These are phyloP conservation scores for Polydrusus pterygomalis DNA, from an alignment of 2,888 invertebrate species.

Conservation along the genomic window DNA sequence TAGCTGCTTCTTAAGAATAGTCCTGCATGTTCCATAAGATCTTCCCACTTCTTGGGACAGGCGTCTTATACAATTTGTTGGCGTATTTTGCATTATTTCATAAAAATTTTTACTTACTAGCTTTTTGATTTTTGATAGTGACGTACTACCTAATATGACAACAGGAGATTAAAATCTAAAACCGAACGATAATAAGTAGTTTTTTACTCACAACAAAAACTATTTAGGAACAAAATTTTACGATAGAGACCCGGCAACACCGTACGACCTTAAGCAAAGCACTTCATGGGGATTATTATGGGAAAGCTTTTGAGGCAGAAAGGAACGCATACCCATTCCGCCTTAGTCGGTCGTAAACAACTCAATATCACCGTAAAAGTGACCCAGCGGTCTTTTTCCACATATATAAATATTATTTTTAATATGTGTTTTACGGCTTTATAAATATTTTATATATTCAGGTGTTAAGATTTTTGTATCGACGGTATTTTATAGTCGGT, in stretches of 20 bases:
- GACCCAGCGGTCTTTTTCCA: conserved; percentile 70
- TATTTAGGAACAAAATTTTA: not conserved
- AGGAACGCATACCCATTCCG: conserved; percentile 47
- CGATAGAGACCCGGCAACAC: conserved; percentile 31
- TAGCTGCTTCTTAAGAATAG: no score
- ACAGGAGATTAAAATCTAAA: no score
- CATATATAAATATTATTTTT: conserved; percentile 74
- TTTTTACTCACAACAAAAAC: no score
- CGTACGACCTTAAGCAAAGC: conserved; percentile 37
- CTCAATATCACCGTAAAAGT: conserved; percentile 71
- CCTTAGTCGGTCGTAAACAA: conserved; percentile 68
- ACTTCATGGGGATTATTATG: conserved; percentile 55
- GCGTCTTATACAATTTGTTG: no score
- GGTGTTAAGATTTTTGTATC: conserved; percentile 72
- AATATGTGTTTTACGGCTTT: conserved; percentile 73
- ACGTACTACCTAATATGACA: no score
- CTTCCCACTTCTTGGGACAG: no score
- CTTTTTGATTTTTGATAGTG: no score
- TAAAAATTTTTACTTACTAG: no score
- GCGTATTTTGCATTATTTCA: no score
- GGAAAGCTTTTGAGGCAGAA: conserved; percentile 44
- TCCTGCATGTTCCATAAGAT: no score
- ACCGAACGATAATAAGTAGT: no score
- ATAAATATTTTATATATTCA: conserved; percentile 73
- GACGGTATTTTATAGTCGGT: conserved; percentile 62